Evolutionary conservation across 2,888 invertebrate species (phyloP).

Genomic region (Zonitis immaculata): DNA sequence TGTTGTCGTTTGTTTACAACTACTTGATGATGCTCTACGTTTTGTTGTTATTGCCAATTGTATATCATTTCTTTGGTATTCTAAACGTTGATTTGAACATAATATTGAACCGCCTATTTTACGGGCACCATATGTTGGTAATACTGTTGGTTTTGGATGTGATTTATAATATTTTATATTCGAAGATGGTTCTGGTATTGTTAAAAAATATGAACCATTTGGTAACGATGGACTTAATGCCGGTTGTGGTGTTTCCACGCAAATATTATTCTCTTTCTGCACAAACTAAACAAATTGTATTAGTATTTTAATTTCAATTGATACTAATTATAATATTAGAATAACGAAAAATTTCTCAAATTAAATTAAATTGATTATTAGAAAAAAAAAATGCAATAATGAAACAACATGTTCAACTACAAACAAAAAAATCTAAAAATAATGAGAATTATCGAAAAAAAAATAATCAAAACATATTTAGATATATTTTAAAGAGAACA

Average conservation of each 20-base stretch:
- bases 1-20: constrained; percentile 11
- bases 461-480: background rate
- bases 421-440: background rate
- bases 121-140: constrained; percentile 56
- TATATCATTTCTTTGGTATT: constrained; percentile 43
- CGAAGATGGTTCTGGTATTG: constrained; percentile 35
- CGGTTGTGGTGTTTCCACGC: constrained; percentile 36
- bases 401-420: background rate
- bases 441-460: background rate
- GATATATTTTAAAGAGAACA: no score
- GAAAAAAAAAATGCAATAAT: constrained; percentile 1
- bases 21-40: constrained; percentile 17
- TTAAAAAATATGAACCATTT: constrained; percentile 36
- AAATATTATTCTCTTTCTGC: constrained; percentile 37
- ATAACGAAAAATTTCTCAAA: no score
- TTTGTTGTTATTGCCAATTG: constrained; percentile 38
- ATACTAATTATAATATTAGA: no score
- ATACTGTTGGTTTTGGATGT: constrained; percentile 57
- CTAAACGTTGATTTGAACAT: constrained; percentile 47
- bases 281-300: constrained; percentile 34
- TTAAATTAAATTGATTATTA: no score
- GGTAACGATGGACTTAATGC: constrained; percentile 31
- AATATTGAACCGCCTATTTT: constrained; percentile 57
- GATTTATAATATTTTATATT: constrained; percentile 48
- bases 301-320: background rate